Percentiles rank a stretch among this genome's conserved stretches.
Conservation (phyloP, 2,888 invertebrate genomes). For the Anorthoa munda region DNA sequence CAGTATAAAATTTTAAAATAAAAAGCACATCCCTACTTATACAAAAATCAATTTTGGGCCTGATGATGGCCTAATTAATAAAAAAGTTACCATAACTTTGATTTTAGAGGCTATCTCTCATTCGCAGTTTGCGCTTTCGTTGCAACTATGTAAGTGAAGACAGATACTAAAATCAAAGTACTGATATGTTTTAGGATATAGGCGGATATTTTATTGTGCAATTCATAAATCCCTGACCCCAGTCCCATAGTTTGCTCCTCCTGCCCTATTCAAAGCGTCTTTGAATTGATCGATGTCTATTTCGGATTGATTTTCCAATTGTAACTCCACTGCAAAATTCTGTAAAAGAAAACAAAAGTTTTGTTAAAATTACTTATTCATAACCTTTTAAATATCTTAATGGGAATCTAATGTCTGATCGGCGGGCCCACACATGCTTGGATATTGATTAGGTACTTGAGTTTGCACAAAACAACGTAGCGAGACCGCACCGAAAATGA, state of each 20-base stretch:
- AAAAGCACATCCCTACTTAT: slow-evolving; percentile 57
- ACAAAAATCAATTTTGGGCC: slow-evolving; percentile 68
- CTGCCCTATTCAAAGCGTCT: slow-evolving; percentile 93
- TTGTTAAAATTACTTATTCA: background rate
- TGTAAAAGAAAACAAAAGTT: slow-evolving; percentile 78
- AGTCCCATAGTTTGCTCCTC: slow-evolving; percentile 95
- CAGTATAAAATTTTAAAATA: slow-evolving; percentile 58
- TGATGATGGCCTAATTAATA: slow-evolving; percentile 67
- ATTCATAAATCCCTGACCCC: slow-evolving; percentile 93
- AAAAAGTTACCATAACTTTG: slow-evolving; percentile 68
- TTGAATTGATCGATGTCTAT: slow-evolving; percentile 93
- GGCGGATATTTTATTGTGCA: slow-evolving; percentile 71
- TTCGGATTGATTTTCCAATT: slow-evolving; percentile 93
- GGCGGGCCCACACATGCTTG: background rate
- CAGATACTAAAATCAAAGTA: slow-evolving; percentile 67
- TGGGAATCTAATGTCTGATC: background rate
- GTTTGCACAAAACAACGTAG: slow-evolving; percentile 51
- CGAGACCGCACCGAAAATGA: slow-evolving; percentile 63
- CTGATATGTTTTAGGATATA: slow-evolving; percentile 70
- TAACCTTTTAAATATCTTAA: background rate
- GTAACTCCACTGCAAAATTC: slow-evolving; percentile 95
- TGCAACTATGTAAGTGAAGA: slow-evolving; percentile 28
- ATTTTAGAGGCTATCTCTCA: slow-evolving; percentile 53
- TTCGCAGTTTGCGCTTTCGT: slow-evolving; percentile 13
- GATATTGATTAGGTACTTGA: slow-evolving; percentile 5